Evolutionary conservation across 2,113 vertebrate genomes (phyloP).

Genomic region (Heterocephalus glaber): DNA sequence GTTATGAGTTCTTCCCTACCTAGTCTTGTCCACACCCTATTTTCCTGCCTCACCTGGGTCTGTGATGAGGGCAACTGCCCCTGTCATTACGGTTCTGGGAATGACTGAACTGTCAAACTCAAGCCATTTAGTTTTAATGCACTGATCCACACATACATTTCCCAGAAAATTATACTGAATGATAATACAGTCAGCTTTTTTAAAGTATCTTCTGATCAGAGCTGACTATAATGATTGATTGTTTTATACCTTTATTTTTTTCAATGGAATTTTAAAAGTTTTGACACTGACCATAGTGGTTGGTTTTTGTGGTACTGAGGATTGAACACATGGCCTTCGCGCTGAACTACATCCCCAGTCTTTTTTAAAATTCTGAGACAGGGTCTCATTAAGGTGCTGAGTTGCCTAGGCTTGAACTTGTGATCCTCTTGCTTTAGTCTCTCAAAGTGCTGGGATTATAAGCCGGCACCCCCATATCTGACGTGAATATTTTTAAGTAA

Average conservation of each 20-base stretch:
- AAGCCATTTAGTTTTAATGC: constrained; percentile 5
- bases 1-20: background rate
- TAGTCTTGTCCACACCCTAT: background rate
- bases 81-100: background rate
- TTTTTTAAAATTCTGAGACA: background rate
- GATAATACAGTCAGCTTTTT: background rate
- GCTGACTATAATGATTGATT: background rate
- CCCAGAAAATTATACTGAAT: constrained; percentile 26
- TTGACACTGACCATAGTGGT: background rate
- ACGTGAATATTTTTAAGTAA: constrained; percentile 23
- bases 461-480: background rate
- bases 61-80: background rate
- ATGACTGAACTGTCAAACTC: background rate
- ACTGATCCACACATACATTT: background rate
- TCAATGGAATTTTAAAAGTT: constrained; percentile 11
- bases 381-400: background rate
- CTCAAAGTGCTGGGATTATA: background rate
- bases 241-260: constrained; percentile 50
- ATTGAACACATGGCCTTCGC: background rate
- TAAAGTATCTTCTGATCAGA: constrained; percentile 12
- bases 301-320: background rate
- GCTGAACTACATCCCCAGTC: background rate
- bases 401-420: background rate
- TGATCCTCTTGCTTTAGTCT: background rate
- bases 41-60: background rate